phyloP scores from a whole-genome alignment of 1,140 invertebrate species.

The Tribolium castaneum region DNA sequence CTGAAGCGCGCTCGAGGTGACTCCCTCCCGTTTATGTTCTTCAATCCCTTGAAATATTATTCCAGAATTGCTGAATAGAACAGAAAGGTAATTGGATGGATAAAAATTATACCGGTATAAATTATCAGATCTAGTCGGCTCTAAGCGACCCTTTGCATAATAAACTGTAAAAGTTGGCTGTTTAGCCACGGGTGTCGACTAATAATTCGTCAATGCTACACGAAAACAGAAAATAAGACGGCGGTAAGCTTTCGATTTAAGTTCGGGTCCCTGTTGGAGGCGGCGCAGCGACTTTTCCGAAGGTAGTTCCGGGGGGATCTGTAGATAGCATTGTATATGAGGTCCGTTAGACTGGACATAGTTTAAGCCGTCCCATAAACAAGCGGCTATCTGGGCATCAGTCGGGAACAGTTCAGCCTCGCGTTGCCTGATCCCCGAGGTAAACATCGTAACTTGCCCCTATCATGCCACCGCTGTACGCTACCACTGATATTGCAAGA shows the following conservation, averaged over 20 bases:
- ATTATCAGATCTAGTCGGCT: conserved; percentile 44
- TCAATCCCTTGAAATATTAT: conserved; percentile 64
- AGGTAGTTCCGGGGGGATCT: conserved; percentile 60
- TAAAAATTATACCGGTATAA: conserved; percentile 60
- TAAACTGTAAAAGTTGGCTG: background rate
- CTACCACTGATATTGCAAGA: conserved; percentile 35
- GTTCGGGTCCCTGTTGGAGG: conserved; percentile 38
- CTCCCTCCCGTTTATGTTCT: conserved; percentile 60
- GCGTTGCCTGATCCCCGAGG: conserved; percentile 60
- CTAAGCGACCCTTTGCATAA: background rate
- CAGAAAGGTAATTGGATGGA: conserved; percentile 63
- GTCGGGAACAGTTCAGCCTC: conserved; percentile 61
- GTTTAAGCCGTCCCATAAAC: conserved; percentile 65
- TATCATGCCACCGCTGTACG: conserved; percentile 46
- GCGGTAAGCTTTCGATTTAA: conserved; percentile 42
- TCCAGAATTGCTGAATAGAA: conserved; percentile 62
- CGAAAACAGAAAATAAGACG: conserved; percentile 31
- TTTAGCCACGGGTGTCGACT: background rate
- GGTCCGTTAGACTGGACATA: conserved; percentile 65
- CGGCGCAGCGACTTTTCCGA: conserved; percentile 26
- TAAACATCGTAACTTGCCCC: conserved; percentile 64
- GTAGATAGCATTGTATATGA: conserved; percentile 65
- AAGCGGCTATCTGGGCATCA: conserved; percentile 64
- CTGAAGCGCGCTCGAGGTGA: conserved; percentile 54
- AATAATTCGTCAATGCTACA: conserved; percentile 24